Evolutionary conservation across 2,888 invertebrate genomes (phyloP), one percentile per base, ranked within the genome.

Genomic region (Busseola fusca): DNA sequence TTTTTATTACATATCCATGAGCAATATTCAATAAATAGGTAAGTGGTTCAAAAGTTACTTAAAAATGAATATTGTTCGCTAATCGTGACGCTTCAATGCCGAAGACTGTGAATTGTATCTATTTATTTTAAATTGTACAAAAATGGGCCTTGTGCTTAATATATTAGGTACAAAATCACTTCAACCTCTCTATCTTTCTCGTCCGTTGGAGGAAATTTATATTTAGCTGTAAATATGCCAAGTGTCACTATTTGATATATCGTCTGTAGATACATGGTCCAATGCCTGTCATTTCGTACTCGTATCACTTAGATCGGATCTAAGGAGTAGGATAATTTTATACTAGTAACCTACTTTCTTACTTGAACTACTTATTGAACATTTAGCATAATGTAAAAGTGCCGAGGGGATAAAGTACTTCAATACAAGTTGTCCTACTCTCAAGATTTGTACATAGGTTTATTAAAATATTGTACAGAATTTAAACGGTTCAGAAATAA

Each of bases 181-280:
- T 77, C 48, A 68, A 58, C 40, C 48, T 18, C 65, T 77, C 60
- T 77, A 62, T 67, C 64, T 72, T 81, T 81, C 81, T 80, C 81
- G 83, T 82, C 76, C 74, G 40, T 79, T 80, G 67, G 73, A 71
- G 60, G 30, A 57, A 80, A 73, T 77, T 83, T 81, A 80, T 78
- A 84, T 85, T 85, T 84, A 81, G 91, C 92, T 91, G 92, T 92
- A 92, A 65, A 91, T 91, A 86, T 54, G 88, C 89, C 87, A 73
- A 78, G 69, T 84, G 78, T 86, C 76, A 74, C 81, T 81, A 81
- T 85, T 84, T 81, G 82, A 84, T 84, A 83, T 87, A 87, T 87
- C 81, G 83, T 87, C 83, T 86, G 85, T 88, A 87, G 87, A 84
- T 85, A 86, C 84, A 88, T 86, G 85, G 87, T 91, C 88, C 88